Evolutionary conservation across 1,140 invertebrate species (phyloP), one percentile per base, ranked within the genome.

Genomic region (Colletes gigas): DNA sequence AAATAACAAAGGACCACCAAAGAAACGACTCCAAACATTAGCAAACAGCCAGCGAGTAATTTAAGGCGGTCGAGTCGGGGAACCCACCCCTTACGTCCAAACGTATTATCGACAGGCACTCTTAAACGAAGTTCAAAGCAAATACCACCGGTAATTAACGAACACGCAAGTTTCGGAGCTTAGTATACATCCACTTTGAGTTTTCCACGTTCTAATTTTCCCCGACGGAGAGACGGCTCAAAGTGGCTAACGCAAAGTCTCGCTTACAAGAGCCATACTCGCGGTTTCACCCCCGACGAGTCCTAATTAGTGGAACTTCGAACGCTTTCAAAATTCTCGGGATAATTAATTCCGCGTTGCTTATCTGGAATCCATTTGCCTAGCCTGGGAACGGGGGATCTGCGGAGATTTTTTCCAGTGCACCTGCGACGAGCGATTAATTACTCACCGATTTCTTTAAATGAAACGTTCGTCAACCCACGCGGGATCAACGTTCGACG

Each of bases 241-340:
- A 73, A 72, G 50, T 15, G 30, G 14, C 55, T 44, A 76, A 47
- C 63, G 74, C 74, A 19, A 8, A 6, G 41, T 47, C 52, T 39
- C 65, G 44, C 54, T 59, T 44, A 44, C 39, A 39, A 2, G 54
- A 57, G 57, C 62, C 15, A 21, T n/a, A 44, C 62, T 17, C 14
- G 55, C 55, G 19, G 19, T 59, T 52, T 60, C 21, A 44, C 8
- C 12, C 12, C n/a, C 19, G 19, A 5, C 39, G 3, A 57, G 2
- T 50, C 15, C 21, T 70, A 77, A 77, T 77, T 77, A 77, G 8
- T 21, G 17, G 21, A 55, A 50, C 55, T 77, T 60, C 66, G 21
- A 69, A 39, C 12, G 21, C 15, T 15, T 14, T 15, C 8, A 19
- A 62, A 70, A 70, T 63, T 17, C 15, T n/a, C 7, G 14, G 41